These are phyloP conservation scores for Seira musarum DNA, from an alignment of 2,888 invertebrate species.

Conservation along the genomic window DNA sequence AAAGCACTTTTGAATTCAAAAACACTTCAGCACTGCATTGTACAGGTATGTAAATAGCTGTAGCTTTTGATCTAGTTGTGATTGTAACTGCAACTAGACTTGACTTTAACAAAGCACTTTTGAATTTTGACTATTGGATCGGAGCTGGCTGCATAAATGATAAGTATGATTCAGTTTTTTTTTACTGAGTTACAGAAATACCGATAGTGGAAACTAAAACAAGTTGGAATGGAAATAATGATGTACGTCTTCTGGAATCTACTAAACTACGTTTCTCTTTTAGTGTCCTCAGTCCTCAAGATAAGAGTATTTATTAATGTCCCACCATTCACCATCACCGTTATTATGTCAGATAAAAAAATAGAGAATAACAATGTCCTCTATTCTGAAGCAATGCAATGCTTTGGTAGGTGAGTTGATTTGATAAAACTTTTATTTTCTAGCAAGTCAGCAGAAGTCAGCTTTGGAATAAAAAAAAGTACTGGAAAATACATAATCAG, in stretches of 20 bases:
- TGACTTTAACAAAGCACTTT: no score
- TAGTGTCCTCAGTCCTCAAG: slow-evolving; percentile 36
- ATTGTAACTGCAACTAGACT: no score
- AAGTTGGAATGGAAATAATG: no score
- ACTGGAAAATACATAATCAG: not conserved
- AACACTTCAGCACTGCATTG: no score
- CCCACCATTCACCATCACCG: slow-evolving; percentile 2
- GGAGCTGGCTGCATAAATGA: no score
- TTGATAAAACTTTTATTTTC: not conserved
- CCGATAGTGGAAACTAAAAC: no score
- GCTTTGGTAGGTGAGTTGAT: slow-evolving; percentile 19
- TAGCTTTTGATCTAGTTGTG: no score
- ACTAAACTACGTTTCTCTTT: slow-evolving; percentile 32
- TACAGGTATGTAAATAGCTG: no score
- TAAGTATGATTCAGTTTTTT: no score
- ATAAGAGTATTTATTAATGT: slow-evolving; percentile 22
- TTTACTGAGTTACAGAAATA: no score
- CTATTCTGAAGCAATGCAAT: not conserved
- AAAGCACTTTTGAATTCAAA: no score
- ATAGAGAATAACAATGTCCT: not conserved
- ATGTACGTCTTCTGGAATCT: slow-evolving; percentile 40
- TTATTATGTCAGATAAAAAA: slow-evolving; percentile 14
- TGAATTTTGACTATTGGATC: no score
- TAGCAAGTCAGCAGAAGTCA: not conserved
- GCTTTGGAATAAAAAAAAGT: not conserved